phyloP scores from a whole-genome alignment of 64 coral and sea anemone genomes.

The Platygyra sinensis region DNA sequence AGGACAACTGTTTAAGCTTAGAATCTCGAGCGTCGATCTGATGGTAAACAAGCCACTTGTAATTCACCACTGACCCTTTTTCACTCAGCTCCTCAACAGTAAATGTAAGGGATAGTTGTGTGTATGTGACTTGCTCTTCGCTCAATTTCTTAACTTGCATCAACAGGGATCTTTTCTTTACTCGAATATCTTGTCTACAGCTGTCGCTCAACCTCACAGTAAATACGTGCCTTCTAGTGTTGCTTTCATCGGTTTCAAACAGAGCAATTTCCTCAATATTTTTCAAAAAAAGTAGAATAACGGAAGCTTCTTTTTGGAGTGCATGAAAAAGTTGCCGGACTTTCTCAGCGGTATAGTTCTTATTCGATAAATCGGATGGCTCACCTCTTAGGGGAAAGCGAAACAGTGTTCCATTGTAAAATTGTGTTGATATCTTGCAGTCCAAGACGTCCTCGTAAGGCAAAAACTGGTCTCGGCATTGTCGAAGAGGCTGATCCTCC shows the following conservation, averaged over 20 bases:
- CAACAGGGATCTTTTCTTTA: slow-evolving; percentile 50
- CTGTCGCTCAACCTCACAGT: slow-evolving; percentile 54
- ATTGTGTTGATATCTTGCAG: slow-evolving; percentile 62
- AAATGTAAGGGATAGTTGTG: slow-evolving; percentile 40
- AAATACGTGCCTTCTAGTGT: slow-evolving; percentile 53
- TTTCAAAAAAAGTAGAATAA: slow-evolving; percentile 84
- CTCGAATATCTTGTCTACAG: slow-evolving; percentile 52
- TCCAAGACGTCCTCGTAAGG: slow-evolving; percentile 78
- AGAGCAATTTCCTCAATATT: slow-evolving; percentile 85
- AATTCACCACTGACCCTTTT: neutral
- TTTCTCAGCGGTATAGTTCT: slow-evolving; percentile 68
- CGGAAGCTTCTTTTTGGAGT: slow-evolving; percentile 71
- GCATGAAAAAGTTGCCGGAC: slow-evolving; percentile 63
- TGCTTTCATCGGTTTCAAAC: slow-evolving; percentile 48
- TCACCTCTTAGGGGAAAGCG: slow-evolving; percentile 74
- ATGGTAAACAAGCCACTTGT: slow-evolving; percentile 72
- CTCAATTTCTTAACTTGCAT: slow-evolving; percentile 23
- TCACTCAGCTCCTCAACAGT: slow-evolving; percentile 26
- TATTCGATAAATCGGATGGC: slow-evolving; percentile 67
- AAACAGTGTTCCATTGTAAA: slow-evolving; percentile 71
- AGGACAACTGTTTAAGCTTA: slow-evolving; percentile 54
- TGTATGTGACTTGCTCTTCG: neutral
- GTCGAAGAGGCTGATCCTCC: slow-evolving; percentile 46
- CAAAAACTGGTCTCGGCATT: slow-evolving; percentile 62
- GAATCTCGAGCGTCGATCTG: slow-evolving; percentile 62